A percentile compares a stretch with the other conserved stretches of the same genome.
Evolutionary conservation across 1,140 invertebrate genomes (phyloP).

Genomic region (Cardiocondyla obscurior): DNA sequence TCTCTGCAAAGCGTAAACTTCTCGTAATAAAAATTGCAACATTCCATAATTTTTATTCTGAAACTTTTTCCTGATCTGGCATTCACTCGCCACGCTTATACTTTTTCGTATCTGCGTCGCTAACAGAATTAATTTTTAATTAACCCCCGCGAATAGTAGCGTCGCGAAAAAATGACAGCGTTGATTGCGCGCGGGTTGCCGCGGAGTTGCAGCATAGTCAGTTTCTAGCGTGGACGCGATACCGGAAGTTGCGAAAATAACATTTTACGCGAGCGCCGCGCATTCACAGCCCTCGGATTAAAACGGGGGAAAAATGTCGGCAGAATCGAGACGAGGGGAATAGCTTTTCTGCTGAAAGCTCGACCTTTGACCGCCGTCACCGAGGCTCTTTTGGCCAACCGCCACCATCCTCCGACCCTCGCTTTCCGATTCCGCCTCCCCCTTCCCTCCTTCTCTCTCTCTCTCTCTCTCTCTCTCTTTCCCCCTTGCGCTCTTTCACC

Average conservation of each 20-base stretch:
- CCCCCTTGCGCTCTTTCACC: not conserved
- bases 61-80: not conserved
- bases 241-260: constrained; percentile 34
- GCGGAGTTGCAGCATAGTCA: not conserved
- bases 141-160: not conserved
- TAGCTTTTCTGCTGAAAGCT: constrained; percentile 29
- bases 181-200: not conserved
- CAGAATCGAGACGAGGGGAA: not conserved
- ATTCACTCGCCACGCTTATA: not conserved
- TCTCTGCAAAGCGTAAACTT: not conserved
- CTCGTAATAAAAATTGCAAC: not conserved
- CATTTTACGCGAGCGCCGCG: constrained; percentile 2
- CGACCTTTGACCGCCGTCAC: constrained; percentile 28
- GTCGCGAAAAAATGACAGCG: constrained; percentile 3
- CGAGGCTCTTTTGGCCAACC: constrained; percentile 27
- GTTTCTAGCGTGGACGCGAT: constrained; percentile 7
- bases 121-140: constrained; percentile 16
- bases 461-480: constrained; percentile 20
- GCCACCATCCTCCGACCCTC: constrained; percentile 4
- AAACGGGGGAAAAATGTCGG: constrained; percentile 14
- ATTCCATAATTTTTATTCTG: not conserved
- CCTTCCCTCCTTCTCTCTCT: constrained; percentile 18
- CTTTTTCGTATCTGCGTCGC: not conserved
- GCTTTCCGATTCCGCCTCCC: not conserved
- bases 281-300: constrained; percentile 3